Percentiles rank a stretch among this genome's conserved stretches.
Conservation (phyloP, 2,797 vertebrate species). For the Buceros bicornis region DNA sequence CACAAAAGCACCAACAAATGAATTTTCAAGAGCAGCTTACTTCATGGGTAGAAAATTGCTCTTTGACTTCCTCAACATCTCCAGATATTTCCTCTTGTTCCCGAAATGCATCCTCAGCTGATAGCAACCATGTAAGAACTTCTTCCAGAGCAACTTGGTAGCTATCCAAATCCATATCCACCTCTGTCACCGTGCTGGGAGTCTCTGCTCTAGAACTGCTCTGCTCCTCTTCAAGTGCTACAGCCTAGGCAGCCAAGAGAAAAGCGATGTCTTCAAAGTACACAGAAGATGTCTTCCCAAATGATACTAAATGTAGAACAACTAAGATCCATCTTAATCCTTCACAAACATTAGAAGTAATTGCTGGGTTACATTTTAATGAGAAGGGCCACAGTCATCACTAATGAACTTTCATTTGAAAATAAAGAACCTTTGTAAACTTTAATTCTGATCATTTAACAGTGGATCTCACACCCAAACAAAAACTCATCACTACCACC, state of each 20-base stretch:
- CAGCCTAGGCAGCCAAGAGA: conserved; percentile 61
- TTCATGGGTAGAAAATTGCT: conserved; percentile 96
- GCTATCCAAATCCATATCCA: conserved; percentile 91
- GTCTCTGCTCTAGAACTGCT: conserved; percentile 82
- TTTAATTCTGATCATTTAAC: not conserved
- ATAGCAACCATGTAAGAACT: conserved; percentile 96
- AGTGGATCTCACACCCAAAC: not conserved
- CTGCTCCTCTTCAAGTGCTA: conserved; percentile 68
- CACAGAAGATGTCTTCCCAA: too few relatives aligned
- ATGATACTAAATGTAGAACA: not conserved
- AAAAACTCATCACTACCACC: not conserved
- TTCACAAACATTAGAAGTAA: not conserved
- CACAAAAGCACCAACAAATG: not conserved
- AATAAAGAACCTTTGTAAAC: not conserved
- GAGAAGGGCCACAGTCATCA: not conserved
- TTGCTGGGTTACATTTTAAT: not conserved
- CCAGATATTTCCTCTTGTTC: conserved; percentile 93
- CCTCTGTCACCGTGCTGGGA: conserved; percentile 84
- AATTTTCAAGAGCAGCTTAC: conserved; percentile 73
- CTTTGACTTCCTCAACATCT: conserved; percentile 97
- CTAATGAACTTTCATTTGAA: not conserved
- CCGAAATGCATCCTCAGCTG: conserved; percentile 91
- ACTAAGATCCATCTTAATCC: not conserved
- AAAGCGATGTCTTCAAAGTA: not conserved
- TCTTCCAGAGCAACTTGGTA: conserved; percentile 97